A percentile compares a stretch with the other conserved stretches of the same genome.
phyloP scores from a whole-genome alignment of 2,888 invertebrate genomes.

The Labia minor region DNA sequence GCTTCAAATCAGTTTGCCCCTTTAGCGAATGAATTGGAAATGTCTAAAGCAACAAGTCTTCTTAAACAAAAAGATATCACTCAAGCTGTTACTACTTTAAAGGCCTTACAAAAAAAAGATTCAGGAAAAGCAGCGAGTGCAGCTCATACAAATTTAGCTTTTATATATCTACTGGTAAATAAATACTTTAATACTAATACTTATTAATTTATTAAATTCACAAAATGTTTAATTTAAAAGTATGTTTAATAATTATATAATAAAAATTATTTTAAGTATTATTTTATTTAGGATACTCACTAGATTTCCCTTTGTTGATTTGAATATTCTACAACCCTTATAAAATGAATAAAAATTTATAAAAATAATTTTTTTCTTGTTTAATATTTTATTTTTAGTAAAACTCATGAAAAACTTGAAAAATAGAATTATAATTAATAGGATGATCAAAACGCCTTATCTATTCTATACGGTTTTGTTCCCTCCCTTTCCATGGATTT shows the following conservation, averaged over 20 bases:
- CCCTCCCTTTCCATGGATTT: no score
- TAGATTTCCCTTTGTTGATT: no score
- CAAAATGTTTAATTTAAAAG: no score
- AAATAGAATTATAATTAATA: no score
- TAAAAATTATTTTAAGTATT: constrained; percentile 15
- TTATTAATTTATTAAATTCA: no score
- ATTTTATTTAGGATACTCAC: constrained; percentile 18
- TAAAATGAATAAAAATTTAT: no score
- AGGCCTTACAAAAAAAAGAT: constrained; percentile 76
- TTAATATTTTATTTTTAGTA: no score
- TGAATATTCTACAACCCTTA: no score
- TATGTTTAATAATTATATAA: constrained; percentile 9
- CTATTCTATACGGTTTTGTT: no score
- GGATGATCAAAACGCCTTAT: no score
- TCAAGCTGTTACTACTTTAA: constrained; percentile 71
- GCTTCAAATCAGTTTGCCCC: constrained; percentile 66
- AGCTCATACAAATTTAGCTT: constrained; percentile 75
- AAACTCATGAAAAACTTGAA: no score
- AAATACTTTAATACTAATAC: constrained; percentile 1
- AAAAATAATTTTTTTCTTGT: no score
- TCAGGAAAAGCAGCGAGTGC: constrained; percentile 65
- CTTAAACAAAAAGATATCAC: constrained; percentile 68
- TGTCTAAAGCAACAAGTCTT: constrained; percentile 79
- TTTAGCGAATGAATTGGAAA: constrained; percentile 77
- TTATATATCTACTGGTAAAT: constrained; percentile 65